phyloP scores from a whole-genome alignment of 2,113 vertebrate species.

The Nasalis larvatus region DNA sequence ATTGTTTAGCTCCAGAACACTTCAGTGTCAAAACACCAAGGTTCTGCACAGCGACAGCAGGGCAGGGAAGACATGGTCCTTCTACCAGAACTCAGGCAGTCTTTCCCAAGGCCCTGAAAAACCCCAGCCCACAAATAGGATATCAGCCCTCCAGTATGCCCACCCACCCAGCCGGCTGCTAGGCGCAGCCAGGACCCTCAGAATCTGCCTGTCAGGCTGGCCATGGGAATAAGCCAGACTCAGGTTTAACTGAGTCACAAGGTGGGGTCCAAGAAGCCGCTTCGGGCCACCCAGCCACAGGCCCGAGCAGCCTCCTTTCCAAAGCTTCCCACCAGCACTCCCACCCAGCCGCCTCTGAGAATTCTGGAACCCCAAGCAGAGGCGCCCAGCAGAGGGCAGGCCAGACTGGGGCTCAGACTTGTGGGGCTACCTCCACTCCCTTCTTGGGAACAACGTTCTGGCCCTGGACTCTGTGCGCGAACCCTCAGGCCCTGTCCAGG shows the following conservation, averaged over 20 bases:
- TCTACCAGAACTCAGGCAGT: not conserved
- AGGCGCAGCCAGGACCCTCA: not conserved
- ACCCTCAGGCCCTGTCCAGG: not conserved
- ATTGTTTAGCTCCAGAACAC: conserved; percentile 12
- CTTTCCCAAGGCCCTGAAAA: not conserved
- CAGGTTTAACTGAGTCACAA: not conserved
- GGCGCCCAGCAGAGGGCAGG: not conserved
- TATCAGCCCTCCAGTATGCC: not conserved
- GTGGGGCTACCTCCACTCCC: too few species aligned
- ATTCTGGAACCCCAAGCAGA: not conserved
- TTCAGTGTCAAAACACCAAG: not conserved
- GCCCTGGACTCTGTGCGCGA: not conserved
- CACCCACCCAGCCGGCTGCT: too few species aligned
- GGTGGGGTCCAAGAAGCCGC: not conserved
- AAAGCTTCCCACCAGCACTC: not conserved
- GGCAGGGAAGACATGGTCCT: not conserved
- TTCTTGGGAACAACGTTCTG: not conserved
- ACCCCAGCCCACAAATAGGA: not conserved
- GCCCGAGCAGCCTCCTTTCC: not conserved
- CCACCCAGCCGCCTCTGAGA: not conserved
- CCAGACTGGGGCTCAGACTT: not conserved
- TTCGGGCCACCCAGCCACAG: not conserved
- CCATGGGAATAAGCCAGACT: not conserved
- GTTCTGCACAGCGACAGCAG: fast-evolving
- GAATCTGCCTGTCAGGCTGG: not conserved